Evolutionary conservation across 2,888 invertebrate species (phyloP), one percentile per base, ranked within the genome.

Genomic region (Pyrochroa serraticornis): DNA sequence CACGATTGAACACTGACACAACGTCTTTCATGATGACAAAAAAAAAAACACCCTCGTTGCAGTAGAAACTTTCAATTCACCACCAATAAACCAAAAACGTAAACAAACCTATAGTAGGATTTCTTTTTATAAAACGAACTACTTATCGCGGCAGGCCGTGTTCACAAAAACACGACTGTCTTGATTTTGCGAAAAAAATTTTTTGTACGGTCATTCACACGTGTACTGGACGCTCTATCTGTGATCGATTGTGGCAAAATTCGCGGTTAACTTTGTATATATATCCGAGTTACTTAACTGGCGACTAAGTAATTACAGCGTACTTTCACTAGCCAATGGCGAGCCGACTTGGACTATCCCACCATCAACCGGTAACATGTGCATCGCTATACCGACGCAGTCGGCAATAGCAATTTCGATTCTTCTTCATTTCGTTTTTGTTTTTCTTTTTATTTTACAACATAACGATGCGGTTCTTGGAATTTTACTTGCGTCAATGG

Each of bases 11-110:
- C 38, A 75, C 63, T n/a, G 67, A 50, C 30, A 67, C 57, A 13
- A 72, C 60, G 37, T 77, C 77, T 63, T 75, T 77, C 77, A 77
- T 77, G 60, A 69, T 73, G n/a, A 8, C 49, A 22, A 42, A 7
- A 3, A 31, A 30, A 22, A 22, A 22, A 22, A 3, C 33, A 3
- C 22, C 34, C 13, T 9, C 41, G n/a, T 6, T n/a, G 6, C 33
- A 10, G 8, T 43, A 42, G n/a, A 22, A 43, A 38, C 38, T 39
- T 31, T 50, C 14, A 42, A 31, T 34, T 35, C 35, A 30, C 5
- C 22, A 22, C 22, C 22, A 39, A 8, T 31, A 6, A 37, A 6
- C 37, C 7, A 37, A 37, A 36, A n/a, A n/a, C n/a, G n/a, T 7
- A 37, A 37, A 37, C n/a, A 37, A 37, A 6, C 10, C 6, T n/a